phyloP scores from a whole-genome alignment of 2,888 invertebrate genomes.

The Latrodectus hesperus region DNA sequence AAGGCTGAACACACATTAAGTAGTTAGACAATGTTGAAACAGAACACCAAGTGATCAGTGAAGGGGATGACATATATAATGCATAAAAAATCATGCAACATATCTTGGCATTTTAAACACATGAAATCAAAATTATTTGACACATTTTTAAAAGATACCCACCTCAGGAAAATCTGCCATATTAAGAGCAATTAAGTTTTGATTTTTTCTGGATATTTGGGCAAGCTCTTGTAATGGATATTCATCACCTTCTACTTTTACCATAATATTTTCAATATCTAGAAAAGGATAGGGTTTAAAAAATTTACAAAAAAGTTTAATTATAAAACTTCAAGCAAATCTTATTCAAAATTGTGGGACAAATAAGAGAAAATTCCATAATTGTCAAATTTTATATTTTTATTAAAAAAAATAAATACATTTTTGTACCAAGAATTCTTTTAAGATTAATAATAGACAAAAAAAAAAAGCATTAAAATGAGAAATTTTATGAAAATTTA shows the following conservation, averaged over 20 bases:
- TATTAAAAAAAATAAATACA: not conserved
- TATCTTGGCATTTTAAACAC: too few relatives aligned
- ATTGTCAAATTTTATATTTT: not conserved
- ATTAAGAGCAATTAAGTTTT: constrained; percentile 89
- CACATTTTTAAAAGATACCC: constrained; percentile 16
- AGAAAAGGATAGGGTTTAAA: constrained; percentile 43
- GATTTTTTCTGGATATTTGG: constrained; percentile 89
- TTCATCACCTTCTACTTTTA: constrained; percentile 86
- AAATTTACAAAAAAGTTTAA: not conserved
- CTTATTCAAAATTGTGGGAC: not conserved
- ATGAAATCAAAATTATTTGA: not conserved
- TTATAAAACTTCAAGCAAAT: not conserved
- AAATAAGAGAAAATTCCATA: not conserved
- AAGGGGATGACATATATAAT: too few relatives aligned
- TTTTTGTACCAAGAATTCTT: too few relatives aligned
- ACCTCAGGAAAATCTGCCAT: constrained; percentile 87
- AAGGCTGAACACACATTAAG: too few relatives aligned
- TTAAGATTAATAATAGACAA: too few relatives aligned
- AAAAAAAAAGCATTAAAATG: too few relatives aligned
- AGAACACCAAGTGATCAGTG: too few relatives aligned
- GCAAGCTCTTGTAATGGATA: constrained; percentile 78
- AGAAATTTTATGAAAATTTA: too few relatives aligned
- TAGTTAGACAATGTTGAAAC: too few relatives aligned
- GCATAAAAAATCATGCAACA: too few relatives aligned
- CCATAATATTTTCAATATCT: constrained; percentile 85